Evolutionary conservation across 1,140 invertebrate species (phyloP).

Genomic region (Penaeus indicus): DNA sequence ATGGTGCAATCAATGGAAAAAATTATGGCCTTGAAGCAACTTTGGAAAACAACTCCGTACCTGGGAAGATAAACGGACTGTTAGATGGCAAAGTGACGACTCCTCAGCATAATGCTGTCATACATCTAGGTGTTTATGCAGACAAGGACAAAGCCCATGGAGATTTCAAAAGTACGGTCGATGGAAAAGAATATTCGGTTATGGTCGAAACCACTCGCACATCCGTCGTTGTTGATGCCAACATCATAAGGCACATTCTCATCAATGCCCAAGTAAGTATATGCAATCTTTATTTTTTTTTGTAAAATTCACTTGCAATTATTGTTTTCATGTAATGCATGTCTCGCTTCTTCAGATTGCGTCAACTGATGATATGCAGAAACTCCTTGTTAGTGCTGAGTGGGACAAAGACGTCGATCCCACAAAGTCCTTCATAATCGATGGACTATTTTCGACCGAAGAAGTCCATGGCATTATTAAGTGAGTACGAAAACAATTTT

Average conservation of each 20-base stretch:
- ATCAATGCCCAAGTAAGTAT: constrained; percentile 15
- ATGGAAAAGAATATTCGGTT: background rate
- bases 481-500: background rate
- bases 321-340: background rate
- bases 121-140: background rate
- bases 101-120: background rate
- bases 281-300: no score
- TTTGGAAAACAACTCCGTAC: background rate
- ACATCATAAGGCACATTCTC: background rate
- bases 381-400: background rate
- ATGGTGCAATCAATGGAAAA: background rate
- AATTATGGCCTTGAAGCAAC: background rate
- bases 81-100: background rate
- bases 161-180: background rate
- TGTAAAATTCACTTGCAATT: background rate
- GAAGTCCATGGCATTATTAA: background rate
- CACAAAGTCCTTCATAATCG: background rate
- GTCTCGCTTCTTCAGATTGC: background rate
- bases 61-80: background rate
- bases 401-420: constrained; percentile 28
- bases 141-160: background rate
- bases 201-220: background rate
- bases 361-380: background rate
- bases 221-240: background rate
- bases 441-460: background rate